Conservation (phyloP, 2,797 vertebrate genomes). For the Notamacropus eugenii region DNA sequence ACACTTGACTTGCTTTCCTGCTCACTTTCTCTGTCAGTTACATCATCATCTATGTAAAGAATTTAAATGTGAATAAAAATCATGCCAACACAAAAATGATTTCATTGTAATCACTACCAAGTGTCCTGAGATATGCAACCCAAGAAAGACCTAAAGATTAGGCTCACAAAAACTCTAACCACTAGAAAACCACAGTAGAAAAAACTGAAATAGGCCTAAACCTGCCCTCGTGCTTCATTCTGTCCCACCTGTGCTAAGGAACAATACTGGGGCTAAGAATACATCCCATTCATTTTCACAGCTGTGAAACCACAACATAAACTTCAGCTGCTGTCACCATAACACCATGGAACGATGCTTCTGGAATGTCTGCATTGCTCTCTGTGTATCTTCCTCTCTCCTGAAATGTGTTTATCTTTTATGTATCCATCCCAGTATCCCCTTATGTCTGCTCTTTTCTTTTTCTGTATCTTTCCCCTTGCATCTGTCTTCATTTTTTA, state of each 20-base stretch:
- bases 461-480: neutral
- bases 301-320: slow-evolving; percentile 51
- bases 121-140: slow-evolving; percentile 55
- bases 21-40: slow-evolving; percentile 32
- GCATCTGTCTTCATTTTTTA: neutral
- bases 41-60: slow-evolving; percentile 70
- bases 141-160: slow-evolving; percentile 41
- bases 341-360: neutral
- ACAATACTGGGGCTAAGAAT: neutral
- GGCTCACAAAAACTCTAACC: slow-evolving; percentile 19
- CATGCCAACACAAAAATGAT: slow-evolving; percentile 52
- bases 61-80: slow-evolving; percentile 40
- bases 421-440: neutral
- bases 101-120: slow-evolving; percentile 7
- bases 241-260: neutral
- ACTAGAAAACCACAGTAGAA: neutral
- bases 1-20: slow-evolving; percentile 59
- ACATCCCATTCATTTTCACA: slow-evolving; percentile 8
- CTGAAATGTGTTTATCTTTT: slow-evolving; percentile 12
- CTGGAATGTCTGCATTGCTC: slow-evolving; percentile 24
- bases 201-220: neutral
- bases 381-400: slow-evolving; percentile 35
- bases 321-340: neutral
- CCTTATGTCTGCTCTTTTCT: slow-evolving; percentile 17
- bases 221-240: neutral